Percentiles rank a stretch among this genome's conserved stretches.
These are phyloP conservation scores for Euproctis similis DNA, from an alignment of 2,888 invertebrate species.

Conservation along the genomic window DNA sequence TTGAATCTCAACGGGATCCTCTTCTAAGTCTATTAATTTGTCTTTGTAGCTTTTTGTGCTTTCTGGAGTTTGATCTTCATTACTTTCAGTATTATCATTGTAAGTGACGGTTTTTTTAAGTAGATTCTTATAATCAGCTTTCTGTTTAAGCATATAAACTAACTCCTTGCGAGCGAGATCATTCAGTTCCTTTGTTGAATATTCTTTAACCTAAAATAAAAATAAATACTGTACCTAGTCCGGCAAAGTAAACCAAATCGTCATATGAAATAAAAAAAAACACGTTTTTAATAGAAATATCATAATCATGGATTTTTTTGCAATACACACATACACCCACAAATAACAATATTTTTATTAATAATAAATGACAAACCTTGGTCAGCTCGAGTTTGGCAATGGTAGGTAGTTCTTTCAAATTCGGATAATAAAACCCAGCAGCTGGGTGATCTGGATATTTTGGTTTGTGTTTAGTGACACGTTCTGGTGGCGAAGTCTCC, in stretches of 20 bases:
- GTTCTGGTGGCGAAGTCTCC: conserved; percentile 89
- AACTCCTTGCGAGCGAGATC: conserved; percentile 53
- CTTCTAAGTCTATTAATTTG: conserved; percentile 51
- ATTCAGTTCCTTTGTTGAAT: conserved; percentile 59
- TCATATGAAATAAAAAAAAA: too few species aligned
- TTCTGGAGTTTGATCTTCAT: conserved; percentile 13
- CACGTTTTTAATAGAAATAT: too few species aligned
- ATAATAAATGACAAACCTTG: conserved; percentile 86
- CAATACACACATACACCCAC: too few species aligned
- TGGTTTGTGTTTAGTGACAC: conserved; percentile 87
- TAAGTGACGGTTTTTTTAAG: conserved; percentile 19
- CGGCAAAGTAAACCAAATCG: too few species aligned
- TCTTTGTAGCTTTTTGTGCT: conserved; percentile 42
- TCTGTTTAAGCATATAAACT: conserved; percentile 33
- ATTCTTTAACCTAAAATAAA: conserved; percentile 65
- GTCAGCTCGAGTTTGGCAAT: conserved; percentile 90
- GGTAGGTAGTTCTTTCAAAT: conserved; percentile 85
- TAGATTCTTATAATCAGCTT: conserved; percentile 37
- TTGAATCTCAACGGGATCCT: conserved; percentile 58
- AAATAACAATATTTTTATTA: too few species aligned
- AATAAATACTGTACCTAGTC: conserved; percentile 8
- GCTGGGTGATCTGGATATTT: conserved; percentile 90
- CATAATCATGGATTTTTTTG: too few species aligned
- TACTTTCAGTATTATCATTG: conserved; percentile 19
- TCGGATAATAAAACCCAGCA: conserved; percentile 93